A percentile compares a stretch with the other conserved stretches of the same genome.
Evolutionary conservation across 2,888 invertebrate species (phyloP).

Genomic region (Erebia epiphron): DNA sequence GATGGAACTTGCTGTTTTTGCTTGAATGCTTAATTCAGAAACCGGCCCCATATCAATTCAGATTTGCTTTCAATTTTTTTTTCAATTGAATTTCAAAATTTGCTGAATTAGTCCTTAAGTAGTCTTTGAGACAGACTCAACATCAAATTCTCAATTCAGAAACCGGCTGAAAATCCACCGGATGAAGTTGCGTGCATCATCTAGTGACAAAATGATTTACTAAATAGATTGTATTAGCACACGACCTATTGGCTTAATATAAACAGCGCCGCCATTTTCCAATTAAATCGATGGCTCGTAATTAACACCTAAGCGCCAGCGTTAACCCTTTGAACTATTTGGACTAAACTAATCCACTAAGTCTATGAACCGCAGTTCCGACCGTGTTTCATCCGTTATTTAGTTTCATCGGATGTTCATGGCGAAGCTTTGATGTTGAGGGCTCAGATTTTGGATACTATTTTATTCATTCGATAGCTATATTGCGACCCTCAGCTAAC

Average conservation of each 20-base stretch:
- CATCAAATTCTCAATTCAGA: too few relatives aligned
- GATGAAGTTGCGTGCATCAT: too few relatives aligned
- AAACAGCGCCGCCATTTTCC: constrained; percentile 10
- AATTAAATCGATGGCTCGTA: constrained; percentile 25
- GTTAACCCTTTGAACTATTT: constrained; percentile 34
- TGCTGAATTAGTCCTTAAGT: too few relatives aligned
- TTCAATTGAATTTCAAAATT: too few relatives aligned
- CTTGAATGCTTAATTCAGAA: too few relatives aligned
- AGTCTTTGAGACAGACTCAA: too few relatives aligned
- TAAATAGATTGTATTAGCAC: neutral
- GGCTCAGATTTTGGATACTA: neutral
- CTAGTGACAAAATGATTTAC: too few relatives aligned
- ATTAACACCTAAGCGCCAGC: constrained; percentile 31
- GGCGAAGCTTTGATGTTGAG: constrained; percentile 6
- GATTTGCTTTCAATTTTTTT: too few relatives aligned
- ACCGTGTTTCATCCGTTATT: constrained; percentile 19
- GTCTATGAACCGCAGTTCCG: constrained; percentile 23
- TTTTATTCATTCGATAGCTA: neutral
- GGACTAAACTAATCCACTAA: constrained; percentile 28
- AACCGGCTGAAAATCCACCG: too few relatives aligned
- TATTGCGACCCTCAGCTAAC: too few relatives aligned
- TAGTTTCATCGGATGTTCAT: constrained; percentile 18
- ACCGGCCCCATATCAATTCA: too few relatives aligned
- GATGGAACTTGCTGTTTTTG: too few relatives aligned
- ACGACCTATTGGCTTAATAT: neutral